Conservation (phyloP, 2,797 vertebrate species). For the Crypturellus tataupa region DNA sequence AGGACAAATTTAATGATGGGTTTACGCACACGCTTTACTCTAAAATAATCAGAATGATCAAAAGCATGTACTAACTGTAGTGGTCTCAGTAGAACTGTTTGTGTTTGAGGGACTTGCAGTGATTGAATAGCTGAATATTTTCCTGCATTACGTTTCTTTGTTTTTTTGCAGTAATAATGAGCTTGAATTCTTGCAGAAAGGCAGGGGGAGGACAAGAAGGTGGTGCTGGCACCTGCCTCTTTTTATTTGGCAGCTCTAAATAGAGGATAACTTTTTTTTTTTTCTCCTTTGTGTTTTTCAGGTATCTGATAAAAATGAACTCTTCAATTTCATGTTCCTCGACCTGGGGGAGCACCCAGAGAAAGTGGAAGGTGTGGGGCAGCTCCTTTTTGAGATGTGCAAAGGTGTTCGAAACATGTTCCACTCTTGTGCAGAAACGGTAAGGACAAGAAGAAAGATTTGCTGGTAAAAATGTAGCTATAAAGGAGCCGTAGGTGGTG, state of each 20-base stretch:
- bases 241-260: neutral
- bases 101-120: neutral
- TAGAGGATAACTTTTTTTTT: neutral
- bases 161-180: neutral
- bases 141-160: neutral
- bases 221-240: neutral
- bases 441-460: constrained; percentile 70
- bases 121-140: neutral
- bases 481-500: accelerated
- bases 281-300: constrained; percentile 70
- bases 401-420: constrained; percentile 95
- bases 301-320: constrained; percentile 89
- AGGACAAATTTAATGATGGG: neutral
- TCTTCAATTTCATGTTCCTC: constrained; percentile 89
- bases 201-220: neutral
- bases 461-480: neutral
- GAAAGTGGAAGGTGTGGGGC: constrained; percentile 92
- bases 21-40: neutral
- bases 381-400: constrained; percentile 96
- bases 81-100: neutral
- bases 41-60: neutral
- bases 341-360: constrained; percentile 88
- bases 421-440: constrained; percentile 90
- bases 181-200: neutral
- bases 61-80: neutral